phyloP scores from a whole-genome alignment of 2,888 invertebrate species.

The Helobdella robusta region DNA sequence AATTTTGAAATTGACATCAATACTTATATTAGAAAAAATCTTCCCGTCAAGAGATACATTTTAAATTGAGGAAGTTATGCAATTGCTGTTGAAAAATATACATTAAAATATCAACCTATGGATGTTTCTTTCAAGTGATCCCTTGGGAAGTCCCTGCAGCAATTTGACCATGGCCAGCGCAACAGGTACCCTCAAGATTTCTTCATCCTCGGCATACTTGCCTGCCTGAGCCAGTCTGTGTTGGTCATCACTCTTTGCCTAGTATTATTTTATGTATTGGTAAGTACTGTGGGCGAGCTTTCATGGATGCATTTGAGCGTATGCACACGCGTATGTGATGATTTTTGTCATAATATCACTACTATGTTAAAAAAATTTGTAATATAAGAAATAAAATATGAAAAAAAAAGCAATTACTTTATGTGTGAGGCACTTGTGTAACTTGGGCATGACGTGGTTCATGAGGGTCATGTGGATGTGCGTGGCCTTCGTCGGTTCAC shows the following conservation, averaged over 20 bases:
- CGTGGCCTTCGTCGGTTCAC: conserved; percentile 57
- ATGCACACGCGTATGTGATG: no score
- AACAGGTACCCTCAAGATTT: conserved; percentile 78
- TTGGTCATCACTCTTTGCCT: conserved; percentile 43
- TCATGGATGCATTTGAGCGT: no score
- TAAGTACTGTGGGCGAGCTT: no score
- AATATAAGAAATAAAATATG: no score
- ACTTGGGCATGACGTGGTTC: conserved; percentile 65
- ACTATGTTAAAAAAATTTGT: no score
- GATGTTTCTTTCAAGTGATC: conserved; percentile 64
- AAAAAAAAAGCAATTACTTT: no score
- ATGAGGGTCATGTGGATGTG: conserved; percentile 65
- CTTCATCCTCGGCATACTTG: conserved; percentile 57
- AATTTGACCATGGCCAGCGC: conserved; percentile 84
- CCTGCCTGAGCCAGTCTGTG: conserved; percentile 42
- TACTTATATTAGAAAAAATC: no score
- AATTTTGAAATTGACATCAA: not conserved
- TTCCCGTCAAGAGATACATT: no score
- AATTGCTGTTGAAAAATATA: not conserved
- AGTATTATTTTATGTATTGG: not conserved
- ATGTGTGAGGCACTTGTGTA: conserved; percentile 63
- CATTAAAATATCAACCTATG: conserved; percentile 60
- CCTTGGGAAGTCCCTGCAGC: conserved; percentile 72
- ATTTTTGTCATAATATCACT: no score
- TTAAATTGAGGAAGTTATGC: no score